Conservation (phyloP, 2,888 invertebrate species). For the Apamea epomidion region DNA sequence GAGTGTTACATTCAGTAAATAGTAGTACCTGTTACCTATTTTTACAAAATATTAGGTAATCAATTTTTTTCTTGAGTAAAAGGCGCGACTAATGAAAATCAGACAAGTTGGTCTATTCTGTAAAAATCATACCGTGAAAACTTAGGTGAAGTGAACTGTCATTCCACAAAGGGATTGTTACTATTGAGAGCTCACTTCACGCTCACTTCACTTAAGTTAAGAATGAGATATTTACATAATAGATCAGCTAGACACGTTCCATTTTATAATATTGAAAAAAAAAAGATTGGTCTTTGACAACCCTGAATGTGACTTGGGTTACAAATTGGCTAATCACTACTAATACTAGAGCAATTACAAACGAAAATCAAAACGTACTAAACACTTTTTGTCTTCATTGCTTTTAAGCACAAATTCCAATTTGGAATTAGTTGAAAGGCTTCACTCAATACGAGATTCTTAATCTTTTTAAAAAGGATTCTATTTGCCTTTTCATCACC, state of each 20-base stretch:
- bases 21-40: no score
- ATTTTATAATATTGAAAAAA: not conserved
- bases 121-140: not conserved
- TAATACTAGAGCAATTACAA: slow-evolving; percentile 22
- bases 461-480: not conserved
- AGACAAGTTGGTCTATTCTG: not conserved
- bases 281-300: not conserved
- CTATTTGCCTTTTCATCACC: not conserved
- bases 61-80: not conserved
- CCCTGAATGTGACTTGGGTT: not conserved
- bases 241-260: not conserved
- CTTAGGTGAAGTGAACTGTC: no score
- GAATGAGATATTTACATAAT: no score
- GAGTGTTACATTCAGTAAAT: not conserved
- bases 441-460: slow-evolving; percentile 5
- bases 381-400: slow-evolving; percentile 44
- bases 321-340: slow-evolving; percentile 17
- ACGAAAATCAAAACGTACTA: slow-evolving; percentile 20
- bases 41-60: no score
- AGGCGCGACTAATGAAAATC: not conserved
- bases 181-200: no score
- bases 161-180: no score
- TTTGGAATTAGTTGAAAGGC: not conserved
- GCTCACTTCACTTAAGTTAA: no score
- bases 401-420: not conserved